phyloP scores from a whole-genome alignment of 2,888 invertebrate genomes.

The Pasiphila rectangulata region DNA sequence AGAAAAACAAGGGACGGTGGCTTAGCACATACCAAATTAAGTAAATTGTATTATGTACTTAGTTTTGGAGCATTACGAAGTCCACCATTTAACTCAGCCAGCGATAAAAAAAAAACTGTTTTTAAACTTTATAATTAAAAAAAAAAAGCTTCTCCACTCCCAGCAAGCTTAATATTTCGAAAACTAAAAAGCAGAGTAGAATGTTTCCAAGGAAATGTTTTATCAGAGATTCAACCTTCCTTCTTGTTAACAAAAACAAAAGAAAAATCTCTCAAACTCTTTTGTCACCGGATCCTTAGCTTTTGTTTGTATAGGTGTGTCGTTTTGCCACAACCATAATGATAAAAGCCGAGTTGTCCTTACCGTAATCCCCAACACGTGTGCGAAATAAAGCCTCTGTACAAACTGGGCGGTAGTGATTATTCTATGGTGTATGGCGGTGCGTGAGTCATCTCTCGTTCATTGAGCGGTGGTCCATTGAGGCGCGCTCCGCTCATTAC shows the following conservation, averaged over 20 bases:
- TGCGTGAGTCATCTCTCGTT: constrained; percentile 74
- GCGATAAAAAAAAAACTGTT: too few species aligned
- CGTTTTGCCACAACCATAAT: constrained; percentile 24
- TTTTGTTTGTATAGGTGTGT: constrained; percentile 34
- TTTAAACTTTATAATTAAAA: too few species aligned
- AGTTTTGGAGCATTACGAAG: too few species aligned
- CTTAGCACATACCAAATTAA: too few species aligned
- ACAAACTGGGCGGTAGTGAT: constrained; percentile 51
- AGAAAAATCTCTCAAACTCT: neutral
- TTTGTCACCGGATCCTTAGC: constrained; percentile 1
- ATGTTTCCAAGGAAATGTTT: too few species aligned
- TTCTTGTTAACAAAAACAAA: neutral
- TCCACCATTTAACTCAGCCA: too few species aligned
- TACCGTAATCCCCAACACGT: constrained; percentile 55
- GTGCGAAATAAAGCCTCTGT: constrained; percentile 60
- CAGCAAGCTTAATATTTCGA: too few species aligned
- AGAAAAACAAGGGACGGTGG: too few species aligned
- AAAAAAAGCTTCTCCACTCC: too few species aligned
- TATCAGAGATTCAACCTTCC: too few species aligned
- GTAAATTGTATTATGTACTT: too few species aligned
- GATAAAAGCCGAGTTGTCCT: constrained; percentile 35
- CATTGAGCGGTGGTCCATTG: constrained; percentile 72
- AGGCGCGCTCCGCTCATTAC: constrained; percentile 77
- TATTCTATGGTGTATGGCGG: constrained; percentile 73
- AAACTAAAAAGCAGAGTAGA: too few species aligned